Evolutionary conservation across 2,113 vertebrate species (phyloP).

Genomic region (Sardina pilchardus): DNA sequence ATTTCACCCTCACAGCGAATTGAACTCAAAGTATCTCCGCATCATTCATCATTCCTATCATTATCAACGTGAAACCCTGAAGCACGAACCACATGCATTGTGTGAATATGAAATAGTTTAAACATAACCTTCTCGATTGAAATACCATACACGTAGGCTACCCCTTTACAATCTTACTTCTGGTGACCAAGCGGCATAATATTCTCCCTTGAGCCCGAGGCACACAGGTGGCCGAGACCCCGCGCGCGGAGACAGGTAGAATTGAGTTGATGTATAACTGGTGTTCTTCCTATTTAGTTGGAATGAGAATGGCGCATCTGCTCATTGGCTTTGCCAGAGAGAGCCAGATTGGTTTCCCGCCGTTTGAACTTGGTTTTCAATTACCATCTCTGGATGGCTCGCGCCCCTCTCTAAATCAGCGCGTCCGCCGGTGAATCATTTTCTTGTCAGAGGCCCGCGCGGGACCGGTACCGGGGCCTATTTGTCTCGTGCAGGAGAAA

Average conservation of each 20-base stretch:
- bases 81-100: not conserved
- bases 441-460: constrained; percentile 42
- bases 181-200: not conserved
- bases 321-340: constrained; percentile 57
- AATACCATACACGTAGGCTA: not conserved
- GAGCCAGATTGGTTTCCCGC: constrained; percentile 63
- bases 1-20: not conserved
- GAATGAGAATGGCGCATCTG: constrained; percentile 65
- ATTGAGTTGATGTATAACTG: constrained; percentile 53
- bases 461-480: constrained; percentile 38
- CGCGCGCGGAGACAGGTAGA: constrained; percentile 51
- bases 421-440: constrained; percentile 58
- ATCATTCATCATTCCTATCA: not conserved
- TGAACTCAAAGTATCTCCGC: not conserved
- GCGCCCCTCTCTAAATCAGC: constrained; percentile 44
- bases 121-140: not conserved
- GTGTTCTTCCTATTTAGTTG: constrained; percentile 66
- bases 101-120: not conserved
- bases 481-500: constrained; percentile 47
- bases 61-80: not conserved
- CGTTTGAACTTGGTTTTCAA: constrained; percentile 56
- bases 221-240: constrained; percentile 50
- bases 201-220: not conserved
- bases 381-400: constrained; percentile 46
- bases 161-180: not conserved